Percentiles rank a stretch among this genome's conserved stretches.
Conservation (phyloP, 2,113 vertebrate genomes). For the Antennarius striatus region DNA sequence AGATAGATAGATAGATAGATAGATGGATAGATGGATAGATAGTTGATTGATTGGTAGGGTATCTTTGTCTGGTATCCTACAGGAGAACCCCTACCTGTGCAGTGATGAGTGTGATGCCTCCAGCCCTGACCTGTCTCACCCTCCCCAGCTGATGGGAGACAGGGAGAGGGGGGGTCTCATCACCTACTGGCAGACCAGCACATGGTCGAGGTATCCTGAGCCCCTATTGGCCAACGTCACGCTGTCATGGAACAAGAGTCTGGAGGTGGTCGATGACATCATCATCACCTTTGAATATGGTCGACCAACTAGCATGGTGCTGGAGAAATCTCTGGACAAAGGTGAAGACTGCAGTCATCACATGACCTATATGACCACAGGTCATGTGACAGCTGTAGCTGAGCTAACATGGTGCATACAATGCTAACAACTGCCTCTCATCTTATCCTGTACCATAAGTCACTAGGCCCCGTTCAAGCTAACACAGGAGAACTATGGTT, state of each 20-base stretch:
- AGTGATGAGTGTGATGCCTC: constrained; percentile 96
- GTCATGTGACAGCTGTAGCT: no score
- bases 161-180: constrained; percentile 90
- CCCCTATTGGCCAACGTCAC: constrained; percentile 95
- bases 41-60: neutral
- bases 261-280: constrained; percentile 95
- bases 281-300: constrained; percentile 94
- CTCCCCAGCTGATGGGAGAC: constrained; percentile 95
- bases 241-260: constrained; percentile 96
- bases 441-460: no score
- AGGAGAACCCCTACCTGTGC: constrained; percentile 99
- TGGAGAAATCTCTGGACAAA: constrained; percentile 96
- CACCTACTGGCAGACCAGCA: constrained; percentile 97
- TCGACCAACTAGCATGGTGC: constrained; percentile 93
- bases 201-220: constrained; percentile 93
- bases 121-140: constrained; percentile 93
- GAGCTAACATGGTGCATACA: no score
- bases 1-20: no score
- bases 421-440: no score
- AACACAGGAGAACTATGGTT: no score
- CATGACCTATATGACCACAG: no score
- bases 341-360: constrained; percentile 62
- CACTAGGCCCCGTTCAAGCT: no score
- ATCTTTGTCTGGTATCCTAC: neutral
- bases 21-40: no score